A percentile compares a stretch with the other conserved stretches of the same genome.
Conservation (phyloP, 1,140 invertebrate genomes). For the Drosophila jambulina region DNA sequence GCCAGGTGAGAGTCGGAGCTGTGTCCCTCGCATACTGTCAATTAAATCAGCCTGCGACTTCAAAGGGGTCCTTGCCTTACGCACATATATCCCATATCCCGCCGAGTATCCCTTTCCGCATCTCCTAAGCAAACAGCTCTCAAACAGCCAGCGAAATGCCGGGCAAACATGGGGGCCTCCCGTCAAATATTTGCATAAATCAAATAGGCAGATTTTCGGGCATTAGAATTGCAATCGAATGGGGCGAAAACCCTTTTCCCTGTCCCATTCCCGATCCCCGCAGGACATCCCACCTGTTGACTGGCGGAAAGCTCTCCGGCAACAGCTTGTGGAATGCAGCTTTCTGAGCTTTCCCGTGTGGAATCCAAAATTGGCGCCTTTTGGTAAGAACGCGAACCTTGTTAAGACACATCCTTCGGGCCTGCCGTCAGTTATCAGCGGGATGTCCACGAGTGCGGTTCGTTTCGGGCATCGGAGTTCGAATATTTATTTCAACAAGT, state of each 20-base stretch:
- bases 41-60: slow-evolving; percentile 49
- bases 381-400: slow-evolving; percentile 70
- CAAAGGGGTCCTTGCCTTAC: slow-evolving; percentile 40
- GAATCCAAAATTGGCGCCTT: slow-evolving; percentile 66
- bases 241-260: neutral
- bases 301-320: slow-evolving; percentile 37
- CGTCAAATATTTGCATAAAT: slow-evolving; percentile 75
- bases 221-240: slow-evolving; percentile 63
- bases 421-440: slow-evolving; percentile 67
- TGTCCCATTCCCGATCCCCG: neutral
- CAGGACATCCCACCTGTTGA: slow-evolving; percentile 33
- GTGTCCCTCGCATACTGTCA: slow-evolving; percentile 13
- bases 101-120: slow-evolving; percentile 39
- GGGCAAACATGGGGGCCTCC: slow-evolving; percentile 35
- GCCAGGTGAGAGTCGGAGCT: slow-evolving; percentile 6
- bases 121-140: slow-evolving; percentile 58
- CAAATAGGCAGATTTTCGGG: slow-evolving; percentile 68
- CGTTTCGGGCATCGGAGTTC: slow-evolving; percentile 5
- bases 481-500: neutral
- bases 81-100: neutral
- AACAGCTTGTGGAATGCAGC: slow-evolving; percentile 57
- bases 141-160: slow-evolving; percentile 54
- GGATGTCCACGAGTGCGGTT: slow-evolving; percentile 62
- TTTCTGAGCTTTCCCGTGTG: slow-evolving; percentile 67
- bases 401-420: slow-evolving; percentile 64